These are phyloP conservation scores for Limnephilus lunatus DNA, from an alignment of 2,888 invertebrate species.

Conservation along the genomic window DNA sequence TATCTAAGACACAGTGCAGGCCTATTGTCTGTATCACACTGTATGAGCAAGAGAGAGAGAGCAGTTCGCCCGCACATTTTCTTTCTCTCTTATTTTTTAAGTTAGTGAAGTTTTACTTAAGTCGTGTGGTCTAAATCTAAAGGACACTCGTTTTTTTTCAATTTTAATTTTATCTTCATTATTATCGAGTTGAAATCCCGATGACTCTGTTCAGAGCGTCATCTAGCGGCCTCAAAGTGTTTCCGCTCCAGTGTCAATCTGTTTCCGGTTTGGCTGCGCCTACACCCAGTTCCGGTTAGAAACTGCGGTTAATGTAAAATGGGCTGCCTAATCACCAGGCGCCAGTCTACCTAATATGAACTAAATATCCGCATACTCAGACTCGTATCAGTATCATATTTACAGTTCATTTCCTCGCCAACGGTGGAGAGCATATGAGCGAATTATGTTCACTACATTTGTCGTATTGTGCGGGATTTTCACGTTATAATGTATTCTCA, in stretches of 20 bases:
- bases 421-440: not conserved
- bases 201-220: not conserved
- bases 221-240: not conserved
- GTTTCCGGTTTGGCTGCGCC: not conserved
- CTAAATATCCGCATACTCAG: not conserved
- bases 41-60: no score
- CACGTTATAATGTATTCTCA: not conserved
- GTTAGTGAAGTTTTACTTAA: no score
- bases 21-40: no score
- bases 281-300: not conserved
- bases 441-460: not conserved
- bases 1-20: no score
- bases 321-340: not conserved
- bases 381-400: not conserved
- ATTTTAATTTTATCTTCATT: not conserved
- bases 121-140: no score
- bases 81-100: no score
- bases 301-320: not conserved
- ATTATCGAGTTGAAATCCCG: not conserved
- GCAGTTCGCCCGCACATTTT: no score
- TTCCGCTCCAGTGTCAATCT: not conserved
- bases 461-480: not conserved
- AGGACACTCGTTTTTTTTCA: no score
- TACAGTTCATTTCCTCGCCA: not conserved
- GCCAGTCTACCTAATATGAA: not conserved